Evolutionary conservation across 2,888 invertebrate genomes (phyloP).

Genomic region (Heliconius erato): DNA sequence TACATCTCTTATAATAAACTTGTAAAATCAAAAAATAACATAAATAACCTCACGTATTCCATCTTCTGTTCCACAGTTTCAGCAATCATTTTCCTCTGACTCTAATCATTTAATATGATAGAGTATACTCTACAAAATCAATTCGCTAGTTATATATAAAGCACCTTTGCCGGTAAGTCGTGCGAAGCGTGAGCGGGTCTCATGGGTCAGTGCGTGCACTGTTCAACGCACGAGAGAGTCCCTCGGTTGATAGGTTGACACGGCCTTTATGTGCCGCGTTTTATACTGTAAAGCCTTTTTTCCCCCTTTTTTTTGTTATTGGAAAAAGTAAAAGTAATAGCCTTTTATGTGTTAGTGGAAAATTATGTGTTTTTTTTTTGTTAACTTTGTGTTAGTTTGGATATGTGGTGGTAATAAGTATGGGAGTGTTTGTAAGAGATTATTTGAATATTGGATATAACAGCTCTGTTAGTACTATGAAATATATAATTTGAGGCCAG

Average conservation of each 20-base stretch:
- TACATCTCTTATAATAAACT: not conserved
- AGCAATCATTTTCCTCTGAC: not conserved
- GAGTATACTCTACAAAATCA: constrained; percentile 8
- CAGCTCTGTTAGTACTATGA: not conserved
- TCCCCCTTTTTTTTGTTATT: not conserved
- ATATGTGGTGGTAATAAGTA: not conserved
- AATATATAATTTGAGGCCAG: too few relatives aligned
- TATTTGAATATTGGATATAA: not conserved
- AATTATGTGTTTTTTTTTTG: not conserved
- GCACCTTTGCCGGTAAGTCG: constrained; percentile 41
- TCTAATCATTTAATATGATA: constrained; percentile 14
- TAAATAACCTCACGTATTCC: not conserved
- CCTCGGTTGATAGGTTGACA: constrained; percentile 42
- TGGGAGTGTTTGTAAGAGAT: not conserved
- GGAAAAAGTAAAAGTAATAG: constrained; percentile 26
- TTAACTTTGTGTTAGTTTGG: not conserved
- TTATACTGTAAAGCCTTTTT: constrained; percentile 35
- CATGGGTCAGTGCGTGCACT: constrained; percentile 65
- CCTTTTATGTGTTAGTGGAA: constrained; percentile 28
- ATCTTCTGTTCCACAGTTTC: not conserved
- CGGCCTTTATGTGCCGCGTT: constrained; percentile 38
- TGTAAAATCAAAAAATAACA: too few relatives aligned
- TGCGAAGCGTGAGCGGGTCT: constrained; percentile 48
- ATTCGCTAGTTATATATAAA: constrained; percentile 41
- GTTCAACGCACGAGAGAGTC: constrained; percentile 65